Base-by-base conservation (phyloP, 2,888 invertebrate species). In the Temnothorax rugatulus region DNA sequence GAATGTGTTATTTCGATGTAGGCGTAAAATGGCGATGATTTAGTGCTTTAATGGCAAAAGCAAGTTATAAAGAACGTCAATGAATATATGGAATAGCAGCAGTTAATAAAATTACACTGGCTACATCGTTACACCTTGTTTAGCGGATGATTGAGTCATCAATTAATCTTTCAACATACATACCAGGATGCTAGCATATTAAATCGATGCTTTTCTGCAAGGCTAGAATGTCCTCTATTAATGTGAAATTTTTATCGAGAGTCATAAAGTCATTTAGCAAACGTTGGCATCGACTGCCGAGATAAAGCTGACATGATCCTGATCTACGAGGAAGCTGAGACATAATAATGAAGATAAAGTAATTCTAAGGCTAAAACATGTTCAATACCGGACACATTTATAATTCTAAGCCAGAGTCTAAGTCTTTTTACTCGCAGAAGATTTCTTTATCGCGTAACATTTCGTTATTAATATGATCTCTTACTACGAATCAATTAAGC, bases 221-320 rank as follows among this genome's bases (percentile, higher is more conserved):
- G 59, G 3, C 11, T 21, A 59, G 44, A 11, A 25, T 47, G 59
- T 38, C 73, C 15, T 57, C 34, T 59, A 47, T 81, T 59, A 81
- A 81, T 38, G 18, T 38, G 38, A 47, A 73, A 73, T 38, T 81
- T 81, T 81, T 81, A 57, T 71, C 47, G 57, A 11, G 50, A 59
- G 38, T 47, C 59, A 57, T 59, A 47, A 73, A 81, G 79, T 59
- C 68, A 59, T 81, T 81, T 81, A 81, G 59, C 79, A 57, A 57
- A 44, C 59, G 34, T 34, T 34, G 57, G 47, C 73, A 57, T 81
- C 79, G 79, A 47, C 59, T 59, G 59, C 79, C 57, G 59, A 69
- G 79, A 73, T 81, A 73, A 81, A 81, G 79, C 79, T 34, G 79
- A 81, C 79, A 59, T 81, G 79, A 81, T 81, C 79, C 79, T 81